Percentiles rank a stretch among this genome's conserved stretches.
Conservation (phyloP, 2,888 invertebrate genomes). For the Troides oblongomaculatus region DNA sequence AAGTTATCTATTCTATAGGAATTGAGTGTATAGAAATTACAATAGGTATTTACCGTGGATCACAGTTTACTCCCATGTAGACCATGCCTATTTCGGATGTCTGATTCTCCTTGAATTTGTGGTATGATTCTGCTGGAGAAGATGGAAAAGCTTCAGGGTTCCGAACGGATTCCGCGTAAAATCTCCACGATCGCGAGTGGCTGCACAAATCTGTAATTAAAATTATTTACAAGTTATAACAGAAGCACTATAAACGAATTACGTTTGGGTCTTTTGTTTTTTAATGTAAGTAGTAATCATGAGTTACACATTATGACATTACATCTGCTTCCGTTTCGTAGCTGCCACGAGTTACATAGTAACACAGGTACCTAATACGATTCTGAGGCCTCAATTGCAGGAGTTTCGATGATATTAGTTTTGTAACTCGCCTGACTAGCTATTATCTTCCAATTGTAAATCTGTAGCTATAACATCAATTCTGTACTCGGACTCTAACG, state of each 20-base stretch:
- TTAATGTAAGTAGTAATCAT: too few species aligned
- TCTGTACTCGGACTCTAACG: too few species aligned
- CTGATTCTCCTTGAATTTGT: conserved; percentile 77
- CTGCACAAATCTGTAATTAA: conserved; percentile 74
- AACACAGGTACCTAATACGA: too few species aligned
- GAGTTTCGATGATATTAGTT: too few species aligned
- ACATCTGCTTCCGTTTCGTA: too few species aligned
- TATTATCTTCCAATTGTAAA: too few species aligned
- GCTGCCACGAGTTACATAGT: too few species aligned
- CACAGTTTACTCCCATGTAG: conserved; percentile 72
- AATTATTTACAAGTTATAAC: background rate
- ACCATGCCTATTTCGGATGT: conserved; percentile 67
- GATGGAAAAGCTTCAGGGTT: conserved; percentile 77
- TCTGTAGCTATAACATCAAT: too few species aligned
- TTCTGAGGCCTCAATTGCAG: too few species aligned
- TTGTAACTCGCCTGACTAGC: too few species aligned
- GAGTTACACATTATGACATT: too few species aligned
- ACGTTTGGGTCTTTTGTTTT: background rate
- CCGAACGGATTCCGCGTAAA: conserved; percentile 80
- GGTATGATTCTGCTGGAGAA: conserved; percentile 76
- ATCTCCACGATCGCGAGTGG: conserved; percentile 82
- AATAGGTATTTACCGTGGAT: conserved; percentile 52
- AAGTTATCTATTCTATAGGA: background rate
- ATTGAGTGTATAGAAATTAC: background rate
- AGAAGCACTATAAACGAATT: background rate